phyloP scores from a whole-genome alignment of 2,888 invertebrate genomes.

The Cephus pygmeus region DNA sequence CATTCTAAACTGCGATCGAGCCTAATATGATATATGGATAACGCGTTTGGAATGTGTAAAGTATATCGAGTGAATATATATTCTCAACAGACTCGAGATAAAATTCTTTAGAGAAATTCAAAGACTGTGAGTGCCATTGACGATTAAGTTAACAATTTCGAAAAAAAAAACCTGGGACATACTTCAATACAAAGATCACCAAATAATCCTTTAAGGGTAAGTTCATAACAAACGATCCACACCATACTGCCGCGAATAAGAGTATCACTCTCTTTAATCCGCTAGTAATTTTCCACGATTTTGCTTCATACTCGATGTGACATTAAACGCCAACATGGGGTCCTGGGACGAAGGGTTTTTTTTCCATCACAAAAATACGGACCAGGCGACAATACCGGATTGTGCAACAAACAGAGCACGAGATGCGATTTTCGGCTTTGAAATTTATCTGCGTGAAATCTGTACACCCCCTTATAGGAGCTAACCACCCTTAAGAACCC shows the following conservation, averaged over 20 bases:
- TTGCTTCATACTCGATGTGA: constrained; percentile 51
- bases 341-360: constrained; percentile 40
- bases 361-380: constrained; percentile 29
- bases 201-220: no score
- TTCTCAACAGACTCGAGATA: no score
- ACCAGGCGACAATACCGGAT: constrained; percentile 30
- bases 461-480: constrained; percentile 24
- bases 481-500: neutral
- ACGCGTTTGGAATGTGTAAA: no score
- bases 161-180: no score
- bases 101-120: no score
- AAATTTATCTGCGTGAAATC: constrained; percentile 64
- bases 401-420: constrained; percentile 52
- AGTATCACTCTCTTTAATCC: neutral
- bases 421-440: constrained; percentile 61
- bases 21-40: no score
- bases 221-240: neutral
- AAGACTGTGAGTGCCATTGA: no score
- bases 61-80: no score
- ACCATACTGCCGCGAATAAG: neutral
- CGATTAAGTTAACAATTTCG: no score
- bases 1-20: no score
- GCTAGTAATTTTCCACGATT: constrained; percentile 54
- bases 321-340: constrained; percentile 47
- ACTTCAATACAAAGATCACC: no score